A percentile compares a stretch with the other conserved stretches of the same genome.
Conservation (phyloP, 2,113 vertebrate genomes). For the Colinus virginianus region DNA sequence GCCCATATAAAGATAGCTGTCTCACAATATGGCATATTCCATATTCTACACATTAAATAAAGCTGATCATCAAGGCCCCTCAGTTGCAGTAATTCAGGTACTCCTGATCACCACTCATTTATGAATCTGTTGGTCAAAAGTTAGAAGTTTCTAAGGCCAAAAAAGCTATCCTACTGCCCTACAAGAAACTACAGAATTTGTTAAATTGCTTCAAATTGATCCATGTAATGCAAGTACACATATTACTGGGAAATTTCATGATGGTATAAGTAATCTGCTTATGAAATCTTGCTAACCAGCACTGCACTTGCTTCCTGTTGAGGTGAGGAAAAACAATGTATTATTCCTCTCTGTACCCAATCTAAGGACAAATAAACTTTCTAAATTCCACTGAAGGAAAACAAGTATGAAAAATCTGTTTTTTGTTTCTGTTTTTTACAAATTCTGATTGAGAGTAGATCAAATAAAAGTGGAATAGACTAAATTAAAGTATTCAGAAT, state of each 20-base stretch:
- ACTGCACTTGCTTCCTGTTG: neutral
- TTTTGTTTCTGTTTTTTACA: neutral
- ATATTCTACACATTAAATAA: neutral
- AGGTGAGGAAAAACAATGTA: neutral
- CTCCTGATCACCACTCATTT: neutral
- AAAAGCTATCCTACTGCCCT: neutral
- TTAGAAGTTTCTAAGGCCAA: neutral
- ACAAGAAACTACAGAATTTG: neutral
- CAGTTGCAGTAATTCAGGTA: neutral
- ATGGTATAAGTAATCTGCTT: neutral
- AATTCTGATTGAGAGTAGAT: neutral
- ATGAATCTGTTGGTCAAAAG: neutral
- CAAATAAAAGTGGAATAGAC: neutral
- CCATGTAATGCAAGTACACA: neutral
- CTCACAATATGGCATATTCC: neutral
- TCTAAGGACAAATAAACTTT: neutral
- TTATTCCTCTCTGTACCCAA: neutral
- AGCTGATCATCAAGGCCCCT: neutral
- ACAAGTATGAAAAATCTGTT: neutral
- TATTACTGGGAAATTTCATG: neutral
- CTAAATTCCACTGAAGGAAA: neutral
- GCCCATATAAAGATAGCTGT: neutral
- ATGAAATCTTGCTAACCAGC: neutral
- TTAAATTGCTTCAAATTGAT: neutral
- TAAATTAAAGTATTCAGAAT: conserved; percentile 4